Conservation (phyloP, 2,888 invertebrate genomes). For the Sphaerophoria rueppellii region DNA sequence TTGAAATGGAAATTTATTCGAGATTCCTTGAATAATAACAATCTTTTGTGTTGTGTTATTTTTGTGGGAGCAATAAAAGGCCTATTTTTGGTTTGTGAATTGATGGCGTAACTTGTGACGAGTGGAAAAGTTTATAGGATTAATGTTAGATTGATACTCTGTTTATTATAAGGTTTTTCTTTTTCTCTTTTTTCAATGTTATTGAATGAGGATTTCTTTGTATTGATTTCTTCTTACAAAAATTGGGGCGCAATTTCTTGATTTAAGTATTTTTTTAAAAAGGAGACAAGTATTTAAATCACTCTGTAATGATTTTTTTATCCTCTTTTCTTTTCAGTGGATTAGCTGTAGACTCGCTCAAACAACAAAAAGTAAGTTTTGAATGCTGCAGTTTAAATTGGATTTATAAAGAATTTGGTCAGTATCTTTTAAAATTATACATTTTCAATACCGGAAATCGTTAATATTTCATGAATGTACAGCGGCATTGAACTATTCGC, state of each 20-base stretch:
- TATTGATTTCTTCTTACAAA: background rate
- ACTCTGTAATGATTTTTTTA: background rate
- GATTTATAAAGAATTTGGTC: no score
- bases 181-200: background rate
- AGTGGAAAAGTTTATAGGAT: slow-evolving; percentile 39
- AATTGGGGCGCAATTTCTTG: background rate
- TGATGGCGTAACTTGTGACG: slow-evolving; percentile 33
- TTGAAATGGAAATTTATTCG: slow-evolving; percentile 64
- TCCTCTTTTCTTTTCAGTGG: slow-evolving; percentile 29
- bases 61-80: slow-evolving; percentile 8
- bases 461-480: no score
- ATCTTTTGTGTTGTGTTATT: slow-evolving; percentile 39
- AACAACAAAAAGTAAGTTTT: slow-evolving; percentile 25
- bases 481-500: no score
- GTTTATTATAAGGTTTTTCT: background rate
- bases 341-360: slow-evolving; percentile 11
- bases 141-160: background rate
- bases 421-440: background rate
- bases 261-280: background rate
- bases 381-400: no score
- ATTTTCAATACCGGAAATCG: background rate
- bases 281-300: background rate
- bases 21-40: slow-evolving; percentile 64
- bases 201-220: background rate
- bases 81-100: slow-evolving; percentile 46